These are phyloP conservation scores for Smittia aterrima DNA, from an alignment of 2,888 invertebrate genomes.

Conservation along the genomic window DNA sequence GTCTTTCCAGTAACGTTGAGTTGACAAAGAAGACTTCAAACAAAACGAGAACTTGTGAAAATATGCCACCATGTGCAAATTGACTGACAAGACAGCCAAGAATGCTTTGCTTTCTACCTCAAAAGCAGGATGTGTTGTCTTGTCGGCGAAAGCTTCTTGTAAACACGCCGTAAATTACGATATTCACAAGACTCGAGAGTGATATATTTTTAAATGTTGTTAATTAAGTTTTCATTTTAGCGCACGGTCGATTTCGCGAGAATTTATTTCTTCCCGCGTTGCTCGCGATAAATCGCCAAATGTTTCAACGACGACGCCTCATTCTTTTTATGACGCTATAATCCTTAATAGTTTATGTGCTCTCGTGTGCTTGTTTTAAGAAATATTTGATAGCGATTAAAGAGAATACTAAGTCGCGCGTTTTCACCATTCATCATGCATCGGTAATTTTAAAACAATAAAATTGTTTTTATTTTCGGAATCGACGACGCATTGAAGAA, in stretches of 20 bases:
- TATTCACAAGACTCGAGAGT: background rate
- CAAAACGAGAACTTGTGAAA: background rate
- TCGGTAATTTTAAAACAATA: background rate
- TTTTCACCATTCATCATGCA: background rate
- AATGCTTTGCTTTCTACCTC: background rate
- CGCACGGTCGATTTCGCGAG: background rate
- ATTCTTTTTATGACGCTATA: background rate
- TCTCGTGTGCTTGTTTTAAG: background rate
- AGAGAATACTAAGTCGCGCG: background rate
- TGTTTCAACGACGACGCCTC: background rate
- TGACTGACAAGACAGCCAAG: background rate
- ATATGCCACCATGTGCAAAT: constrained; percentile 9
- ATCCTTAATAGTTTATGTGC: background rate
- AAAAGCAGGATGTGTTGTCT: constrained; percentile 10
- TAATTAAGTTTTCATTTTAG: constrained; percentile 19
- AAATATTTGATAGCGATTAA: background rate
- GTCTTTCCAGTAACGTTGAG: background rate
- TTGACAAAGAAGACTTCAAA: background rate
- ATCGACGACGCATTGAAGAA: background rate
- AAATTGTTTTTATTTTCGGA: background rate
- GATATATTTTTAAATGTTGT: background rate
- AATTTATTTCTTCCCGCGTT: background rate
- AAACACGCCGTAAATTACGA: constrained; percentile 13
- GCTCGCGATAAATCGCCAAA: constrained; percentile 6
- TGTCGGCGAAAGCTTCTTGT: constrained; percentile 6